Evolutionary conservation across 37 sponge, comb jelly and placozoan species (phyloP), one percentile per base, ranked within the genome.

Genomic region (Chondrilla cf. caribensis): DNA sequence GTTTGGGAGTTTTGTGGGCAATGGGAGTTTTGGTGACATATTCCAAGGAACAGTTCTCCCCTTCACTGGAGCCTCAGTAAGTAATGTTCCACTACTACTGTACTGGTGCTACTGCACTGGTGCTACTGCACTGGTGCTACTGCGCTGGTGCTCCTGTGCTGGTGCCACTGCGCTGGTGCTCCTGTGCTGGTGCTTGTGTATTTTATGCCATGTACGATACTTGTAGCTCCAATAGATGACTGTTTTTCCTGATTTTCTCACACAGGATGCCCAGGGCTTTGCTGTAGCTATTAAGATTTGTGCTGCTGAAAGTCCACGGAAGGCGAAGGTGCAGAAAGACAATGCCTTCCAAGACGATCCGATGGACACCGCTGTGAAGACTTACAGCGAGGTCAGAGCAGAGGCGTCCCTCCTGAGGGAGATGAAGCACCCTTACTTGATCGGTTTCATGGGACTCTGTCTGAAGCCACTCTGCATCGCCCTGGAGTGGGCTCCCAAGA

Each of bases 401-500:
- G 96, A 96, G 70, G 89, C 90, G 19, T 73, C 91, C 66, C 77
- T 96, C 60, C 87, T 96, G 33, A 81, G 82, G 55, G 58, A 70
- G 0, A 85, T 96, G 17, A 33, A 70, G 0, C 96, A 96, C 32
- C 87, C 83, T 2, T 64, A 92, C 83, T 54, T 96, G 33, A 90
- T 96, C 17, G 80, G 86, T 38, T 90, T 96, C 76, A 51, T 86
- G 6, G 92, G 95, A 0, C 78, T 96, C 32, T 70, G 67, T n/a
- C 91, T 93, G 54, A 71, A 85, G 31, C 96, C 96, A 2, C 82
- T 89, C 65, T 86, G 89, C 82, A 84, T 96, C 87, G 84, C 90
- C 66, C 82, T 96, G 82, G 93, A 96, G 80, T 93, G 93, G 96
- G 96, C 96, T n/a, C 88, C 86, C 26, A 77, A 79, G 22, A 88